Percentiles rank a stretch among this genome's conserved stretches.
These are phyloP conservation scores for Sesamia inferens DNA, from an alignment of 2,888 invertebrate genomes.

Conservation along the genomic window DNA sequence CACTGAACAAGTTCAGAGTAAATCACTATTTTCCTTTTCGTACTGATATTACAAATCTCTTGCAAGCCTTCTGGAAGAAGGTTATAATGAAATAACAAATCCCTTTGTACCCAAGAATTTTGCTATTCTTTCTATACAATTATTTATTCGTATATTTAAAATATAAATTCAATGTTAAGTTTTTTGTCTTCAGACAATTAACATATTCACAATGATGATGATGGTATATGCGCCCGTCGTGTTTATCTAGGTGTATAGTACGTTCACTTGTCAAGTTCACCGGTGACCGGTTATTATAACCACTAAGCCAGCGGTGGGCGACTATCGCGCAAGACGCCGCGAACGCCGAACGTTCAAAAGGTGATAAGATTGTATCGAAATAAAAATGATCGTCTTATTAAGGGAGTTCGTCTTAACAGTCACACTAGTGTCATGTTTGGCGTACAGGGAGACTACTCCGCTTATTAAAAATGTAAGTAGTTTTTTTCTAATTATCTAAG, in stretches of 20 bases:
- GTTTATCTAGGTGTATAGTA: conserved; percentile 11
- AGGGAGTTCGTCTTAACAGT: conserved; percentile 46
- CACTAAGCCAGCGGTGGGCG: conserved; percentile 3
- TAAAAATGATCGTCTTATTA: conserved; percentile 46
- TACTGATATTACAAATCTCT: neutral
- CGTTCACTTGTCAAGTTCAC: conserved; percentile 60
- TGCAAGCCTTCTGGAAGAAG: neutral
- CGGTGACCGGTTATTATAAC: conserved; percentile 52
- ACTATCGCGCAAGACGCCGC: conserved; percentile 33
- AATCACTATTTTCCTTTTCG: neutral
- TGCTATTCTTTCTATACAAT: neutral
- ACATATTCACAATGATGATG: conserved; percentile 5
- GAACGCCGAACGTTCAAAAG: conserved; percentile 23
- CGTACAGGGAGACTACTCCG: conserved; percentile 73
- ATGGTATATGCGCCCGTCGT: neutral
- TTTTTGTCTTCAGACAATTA: neutral
- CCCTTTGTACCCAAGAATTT: neutral
- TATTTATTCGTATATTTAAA: neutral
- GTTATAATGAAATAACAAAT: neutral
- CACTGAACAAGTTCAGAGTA: neutral
- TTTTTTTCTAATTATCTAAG: conserved; percentile 2
- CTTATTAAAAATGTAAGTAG: conserved; percentile 84
- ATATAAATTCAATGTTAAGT: neutral
- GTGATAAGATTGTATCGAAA: neutral
- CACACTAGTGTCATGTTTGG: conserved; percentile 60